Base-by-base conservation (phyloP, 2,888 invertebrate species). In the Monochamus alternatus region DNA sequence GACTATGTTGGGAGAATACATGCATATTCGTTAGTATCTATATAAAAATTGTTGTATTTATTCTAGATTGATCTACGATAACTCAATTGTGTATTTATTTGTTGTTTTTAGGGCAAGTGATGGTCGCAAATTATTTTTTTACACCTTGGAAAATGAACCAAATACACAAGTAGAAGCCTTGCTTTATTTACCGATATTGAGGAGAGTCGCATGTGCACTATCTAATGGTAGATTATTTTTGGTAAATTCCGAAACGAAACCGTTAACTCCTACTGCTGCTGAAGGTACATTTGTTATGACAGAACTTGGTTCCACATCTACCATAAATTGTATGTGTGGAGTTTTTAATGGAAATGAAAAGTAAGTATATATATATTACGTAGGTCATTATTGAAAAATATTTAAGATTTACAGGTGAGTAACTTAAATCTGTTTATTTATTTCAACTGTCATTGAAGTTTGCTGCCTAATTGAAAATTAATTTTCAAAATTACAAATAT, bases 1-100 rank as follows among this genome's bases (percentile, higher is more conserved):
- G 98, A 98, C 90, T 94, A 94, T 66, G 91, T 92, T 1, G 97
- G 97, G n/a, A 93, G 94, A 78, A 92, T 98, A 76, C 94, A 95
- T 81, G 94, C 96, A 0, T 97, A 95, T 86, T 92, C 93, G 93
- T 93, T 84, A 90, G 90, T 83, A 43, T 31, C 47, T 55, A 14
- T 5, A 7, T 22, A n/a, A 55, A 47, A 12, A 47, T 55, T 22
- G 14, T 55, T 22, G 14, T n/a, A 38, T 38, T 38, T 38, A 38
- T 38, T 38, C 38, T 38, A 38, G 38, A 5, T 38, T 38, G 22
- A 22, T 38, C 5, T 38, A 38, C 38, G 7, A 38, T 4, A 5
- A 7, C 5, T 38, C 5, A 38, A 38, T 38, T 5, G 38, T 38
- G 4, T 38, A 38, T 38, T 5, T 38, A 38, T 38, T 38, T 38